Conservation (phyloP, 2,797 vertebrate species). For the Iguana delicatissima region DNA sequence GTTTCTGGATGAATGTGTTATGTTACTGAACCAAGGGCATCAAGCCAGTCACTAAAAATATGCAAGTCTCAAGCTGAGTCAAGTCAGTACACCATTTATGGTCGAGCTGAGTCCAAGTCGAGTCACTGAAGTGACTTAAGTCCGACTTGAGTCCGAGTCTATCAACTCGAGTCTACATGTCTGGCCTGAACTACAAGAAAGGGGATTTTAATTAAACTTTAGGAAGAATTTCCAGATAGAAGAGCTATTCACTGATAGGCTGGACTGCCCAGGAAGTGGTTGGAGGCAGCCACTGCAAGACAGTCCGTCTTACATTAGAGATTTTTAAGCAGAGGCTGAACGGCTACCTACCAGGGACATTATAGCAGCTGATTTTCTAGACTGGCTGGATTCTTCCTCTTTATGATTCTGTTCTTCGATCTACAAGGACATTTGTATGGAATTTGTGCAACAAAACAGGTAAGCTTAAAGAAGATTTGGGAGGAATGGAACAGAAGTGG, state of each 20-base stretch:
- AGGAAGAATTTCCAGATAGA: not conserved
- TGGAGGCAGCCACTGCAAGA: no score
- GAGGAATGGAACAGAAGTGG: no score
- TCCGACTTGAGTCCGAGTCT: no score
- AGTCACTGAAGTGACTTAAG: no score
- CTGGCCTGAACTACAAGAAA: not conserved
- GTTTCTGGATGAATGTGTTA: no score
- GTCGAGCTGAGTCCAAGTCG: no score
- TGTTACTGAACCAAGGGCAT: no score
- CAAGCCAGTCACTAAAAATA: no score
- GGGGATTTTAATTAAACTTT: not conserved
- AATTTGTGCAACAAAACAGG: not conserved
- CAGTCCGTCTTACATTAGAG: not conserved
- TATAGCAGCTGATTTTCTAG: not conserved
- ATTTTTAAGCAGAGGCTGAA: not conserved
- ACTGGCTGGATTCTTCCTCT: not conserved
- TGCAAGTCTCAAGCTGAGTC: no score
- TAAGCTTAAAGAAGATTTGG: not conserved
- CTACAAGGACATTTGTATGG: not conserved
- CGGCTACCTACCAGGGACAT: not conserved
- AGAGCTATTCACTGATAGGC: not conserved
- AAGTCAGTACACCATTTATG: no score
- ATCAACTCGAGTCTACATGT: no score
- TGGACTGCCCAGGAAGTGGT: no score
- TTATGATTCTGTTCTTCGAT: slow-evolving; percentile 2